Evolutionary conservation across 2,797 vertebrate genomes (phyloP).

Genomic region (Sebastiscus tertius): DNA sequence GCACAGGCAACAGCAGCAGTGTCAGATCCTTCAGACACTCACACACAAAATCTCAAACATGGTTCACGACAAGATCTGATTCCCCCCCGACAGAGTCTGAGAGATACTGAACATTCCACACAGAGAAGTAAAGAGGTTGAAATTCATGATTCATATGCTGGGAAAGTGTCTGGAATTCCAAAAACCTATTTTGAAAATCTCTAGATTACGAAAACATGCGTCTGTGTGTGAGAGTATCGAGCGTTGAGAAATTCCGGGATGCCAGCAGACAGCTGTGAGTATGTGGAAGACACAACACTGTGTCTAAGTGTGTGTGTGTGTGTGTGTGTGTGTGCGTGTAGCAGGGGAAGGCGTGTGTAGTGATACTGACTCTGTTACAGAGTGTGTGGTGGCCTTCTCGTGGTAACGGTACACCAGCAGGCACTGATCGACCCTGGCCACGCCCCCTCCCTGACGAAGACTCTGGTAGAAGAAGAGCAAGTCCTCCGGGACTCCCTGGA

Average conservation of each 20-base stretch:
- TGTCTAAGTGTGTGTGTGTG: conserved; percentile 15
- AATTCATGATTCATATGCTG: conserved; percentile 42
- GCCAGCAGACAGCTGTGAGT: conserved; percentile 65
- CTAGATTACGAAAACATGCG: conserved; percentile 10
- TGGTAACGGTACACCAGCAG: conserved; percentile 94
- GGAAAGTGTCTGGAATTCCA: conserved; percentile 54
- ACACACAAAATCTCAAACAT: not conserved
- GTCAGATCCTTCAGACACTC: not conserved
- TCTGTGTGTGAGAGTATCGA: not conserved
- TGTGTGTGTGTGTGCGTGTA: conserved; percentile 14
- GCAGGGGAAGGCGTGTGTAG: not conserved
- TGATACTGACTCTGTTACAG: conserved; percentile 88
- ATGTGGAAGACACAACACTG: conserved; percentile 52
- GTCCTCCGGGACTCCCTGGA: conserved; percentile 94
- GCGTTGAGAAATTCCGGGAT: conserved; percentile 49
- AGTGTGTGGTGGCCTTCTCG: conserved; percentile 86
- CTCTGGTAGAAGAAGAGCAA: conserved; percentile 93
- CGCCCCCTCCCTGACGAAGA: conserved; percentile 84
- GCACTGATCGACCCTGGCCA: conserved; percentile 84
- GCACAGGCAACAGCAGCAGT: conserved; percentile 33
- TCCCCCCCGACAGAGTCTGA: conserved; percentile 8
- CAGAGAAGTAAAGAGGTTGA: conserved; percentile 11
- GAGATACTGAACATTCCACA: conserved; percentile 39
- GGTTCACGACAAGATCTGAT: conserved; percentile 20
- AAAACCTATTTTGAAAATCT: conserved; percentile 24